Conservation (phyloP, 2,888 invertebrate genomes). For the Drosophila borealis region DNA sequence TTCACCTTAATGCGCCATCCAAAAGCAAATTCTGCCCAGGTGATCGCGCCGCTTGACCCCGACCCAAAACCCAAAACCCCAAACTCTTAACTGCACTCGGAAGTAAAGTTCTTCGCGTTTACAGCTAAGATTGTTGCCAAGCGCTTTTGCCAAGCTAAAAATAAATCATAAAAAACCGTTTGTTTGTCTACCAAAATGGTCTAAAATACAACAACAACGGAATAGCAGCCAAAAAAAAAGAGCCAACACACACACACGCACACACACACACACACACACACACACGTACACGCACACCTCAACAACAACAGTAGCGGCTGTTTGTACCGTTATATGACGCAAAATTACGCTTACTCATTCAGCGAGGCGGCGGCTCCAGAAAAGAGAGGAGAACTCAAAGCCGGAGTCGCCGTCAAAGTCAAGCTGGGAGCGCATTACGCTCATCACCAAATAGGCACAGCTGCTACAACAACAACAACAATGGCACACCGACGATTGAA, state of each 20-base stretch:
- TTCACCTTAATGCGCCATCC: neutral
- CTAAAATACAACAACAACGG: conserved; percentile 73
- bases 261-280: conserved; percentile 11
- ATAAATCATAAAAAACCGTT: conserved; percentile 81
- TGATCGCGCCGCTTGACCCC: conserved; percentile 25
- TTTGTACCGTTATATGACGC: conserved; percentile 80
- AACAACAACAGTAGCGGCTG: conserved; percentile 73
- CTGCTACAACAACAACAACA: conserved; percentile 29
- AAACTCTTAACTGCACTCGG: conserved; percentile 65
- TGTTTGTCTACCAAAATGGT: conserved; percentile 81
- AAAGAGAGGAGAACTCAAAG: conserved; percentile 37
- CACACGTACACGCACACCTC: conserved; percentile 24
- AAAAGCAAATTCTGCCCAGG: neutral
- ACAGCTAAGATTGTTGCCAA: conserved; percentile 68
- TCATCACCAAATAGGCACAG: conserved; percentile 50
- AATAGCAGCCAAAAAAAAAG: conserved; percentile 58
- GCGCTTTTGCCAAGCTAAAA: conserved; percentile 73
- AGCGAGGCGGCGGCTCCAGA: conserved; percentile 49
- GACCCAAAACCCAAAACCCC: conserved; percentile 45
- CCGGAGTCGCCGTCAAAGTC: conserved; percentile 21
- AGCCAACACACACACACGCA: conserved; percentile 8
- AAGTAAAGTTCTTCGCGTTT: conserved; percentile 62
- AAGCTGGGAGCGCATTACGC: conserved; percentile 30
- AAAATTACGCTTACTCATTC: conserved; percentile 81
- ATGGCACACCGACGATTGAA: neutral